These are phyloP conservation scores for Tetraneura akinire DNA, from an alignment of 1,140 invertebrate species.

Conservation along the genomic window DNA sequence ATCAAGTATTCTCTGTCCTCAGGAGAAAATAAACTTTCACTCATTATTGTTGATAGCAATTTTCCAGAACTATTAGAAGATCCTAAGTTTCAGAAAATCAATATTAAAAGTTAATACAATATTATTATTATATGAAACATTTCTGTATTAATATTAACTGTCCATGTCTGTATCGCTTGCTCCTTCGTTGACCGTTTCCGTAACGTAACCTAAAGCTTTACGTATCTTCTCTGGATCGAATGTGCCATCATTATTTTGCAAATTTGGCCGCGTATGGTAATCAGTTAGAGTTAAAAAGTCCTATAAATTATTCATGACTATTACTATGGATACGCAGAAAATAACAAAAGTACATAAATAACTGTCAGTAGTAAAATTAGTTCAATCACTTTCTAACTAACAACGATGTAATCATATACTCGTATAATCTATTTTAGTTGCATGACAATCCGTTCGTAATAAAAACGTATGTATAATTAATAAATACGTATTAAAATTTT, in stretches of 20 bases:
- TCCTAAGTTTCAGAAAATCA: conserved; percentile 6
- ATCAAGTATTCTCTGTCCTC: conserved; percentile 39
- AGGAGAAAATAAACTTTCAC: neutral
- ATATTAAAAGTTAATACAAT: too few species aligned
- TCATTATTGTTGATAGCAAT: conserved; percentile 30
- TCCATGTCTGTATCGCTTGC: conserved; percentile 16
- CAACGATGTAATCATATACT: too few species aligned
- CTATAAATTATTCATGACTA: conserved; percentile 40
- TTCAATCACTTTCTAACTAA: conserved; percentile 19
- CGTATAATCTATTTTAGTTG: too few species aligned
- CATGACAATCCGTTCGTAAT: too few species aligned
- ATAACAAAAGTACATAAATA: neutral
- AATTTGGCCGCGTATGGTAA: neutral
- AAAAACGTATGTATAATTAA: too few species aligned
- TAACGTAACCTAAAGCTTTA: conserved; percentile 21
- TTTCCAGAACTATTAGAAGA: conserved; percentile 30
- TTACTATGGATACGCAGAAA: conserved; percentile 43
- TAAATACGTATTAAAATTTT: too few species aligned
- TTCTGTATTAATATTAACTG: conserved; percentile 24
- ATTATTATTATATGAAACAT: neutral
- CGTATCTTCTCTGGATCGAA: conserved; percentile 41
- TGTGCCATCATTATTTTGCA: neutral
- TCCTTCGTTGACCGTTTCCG: neutral
- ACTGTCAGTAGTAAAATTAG: conserved; percentile 2
- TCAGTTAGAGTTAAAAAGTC: conserved; percentile 16